These are phyloP conservation scores for Torymus aiolomorphi DNA, from an alignment of 2,888 invertebrate species.

Conservation along the genomic window DNA sequence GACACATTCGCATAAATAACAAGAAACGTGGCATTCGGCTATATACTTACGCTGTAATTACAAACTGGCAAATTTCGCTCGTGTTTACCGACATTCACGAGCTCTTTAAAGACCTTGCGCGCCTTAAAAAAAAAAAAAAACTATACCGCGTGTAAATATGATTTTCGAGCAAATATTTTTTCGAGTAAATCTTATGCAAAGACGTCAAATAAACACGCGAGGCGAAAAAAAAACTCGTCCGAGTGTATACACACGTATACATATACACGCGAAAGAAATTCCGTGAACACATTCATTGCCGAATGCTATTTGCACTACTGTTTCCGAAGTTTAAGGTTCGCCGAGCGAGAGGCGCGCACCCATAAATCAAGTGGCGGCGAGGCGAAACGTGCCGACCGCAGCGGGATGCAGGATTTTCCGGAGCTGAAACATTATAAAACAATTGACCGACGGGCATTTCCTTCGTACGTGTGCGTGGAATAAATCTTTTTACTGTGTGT, in stretches of 20 bases:
- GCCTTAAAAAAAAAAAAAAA: no score
- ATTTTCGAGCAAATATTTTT: slow-evolving; percentile 16
- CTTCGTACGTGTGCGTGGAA: not conserved
- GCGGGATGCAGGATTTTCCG: slow-evolving; percentile 13
- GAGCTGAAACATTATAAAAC: slow-evolving; percentile 22
- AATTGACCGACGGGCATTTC: slow-evolving; percentile 26
- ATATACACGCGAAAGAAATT: no score
- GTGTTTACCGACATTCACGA: no score
- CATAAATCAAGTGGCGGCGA: slow-evolving; percentile 27
- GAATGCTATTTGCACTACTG: slow-evolving; percentile 16
- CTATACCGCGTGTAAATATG: not conserved
- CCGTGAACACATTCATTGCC: not conserved
- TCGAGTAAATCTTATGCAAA: slow-evolving; percentile 22
- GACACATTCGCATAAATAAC: no score
- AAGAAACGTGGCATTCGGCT: no score
- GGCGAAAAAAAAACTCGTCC: not conserved
- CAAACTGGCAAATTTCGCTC: no score
- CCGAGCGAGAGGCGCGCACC: not conserved
- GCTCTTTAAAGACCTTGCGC: no score
- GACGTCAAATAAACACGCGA: slow-evolving; percentile 16
- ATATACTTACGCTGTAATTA: no score
- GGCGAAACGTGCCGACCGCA: not conserved
- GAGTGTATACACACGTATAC: no score
- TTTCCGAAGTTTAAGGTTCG: slow-evolving; percentile 28
- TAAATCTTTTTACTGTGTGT: not conserved